A percentile compares a stretch with the other conserved stretches of the same genome.
Conservation (phyloP, 2,113 vertebrate genomes). For the Sterna hirundo region DNA sequence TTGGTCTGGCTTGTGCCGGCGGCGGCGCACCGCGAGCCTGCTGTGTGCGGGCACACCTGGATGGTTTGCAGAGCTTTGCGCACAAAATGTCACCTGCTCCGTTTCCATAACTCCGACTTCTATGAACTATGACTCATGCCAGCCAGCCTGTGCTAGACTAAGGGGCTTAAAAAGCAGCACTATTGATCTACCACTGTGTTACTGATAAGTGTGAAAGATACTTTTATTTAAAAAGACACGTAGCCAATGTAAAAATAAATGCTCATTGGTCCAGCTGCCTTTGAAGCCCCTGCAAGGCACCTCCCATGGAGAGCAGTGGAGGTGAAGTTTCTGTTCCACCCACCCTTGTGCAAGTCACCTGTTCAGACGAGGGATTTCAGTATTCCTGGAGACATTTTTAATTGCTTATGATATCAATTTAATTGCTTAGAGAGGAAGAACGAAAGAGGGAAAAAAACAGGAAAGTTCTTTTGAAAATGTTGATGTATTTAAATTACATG, state of each 20-base stretch:
- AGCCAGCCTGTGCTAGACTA: neutral
- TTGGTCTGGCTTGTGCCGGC: neutral
- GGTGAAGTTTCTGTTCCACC: neutral
- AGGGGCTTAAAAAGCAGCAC: neutral
- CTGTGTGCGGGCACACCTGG: neutral
- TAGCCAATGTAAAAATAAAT: conserved; percentile 45
- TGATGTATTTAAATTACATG: neutral
- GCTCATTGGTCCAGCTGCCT: neutral
- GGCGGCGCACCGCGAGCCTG: neutral
- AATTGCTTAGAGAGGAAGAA: neutral
- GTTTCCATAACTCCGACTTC: neutral
- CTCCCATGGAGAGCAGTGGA: neutral
- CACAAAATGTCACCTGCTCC: neutral
- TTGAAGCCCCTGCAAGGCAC: conserved; percentile 33
- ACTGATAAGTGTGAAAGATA: conserved; percentile 36
- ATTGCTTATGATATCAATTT: neutral
- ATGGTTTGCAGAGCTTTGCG: neutral
- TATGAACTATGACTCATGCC: conserved; percentile 8
- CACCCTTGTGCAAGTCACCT: neutral
- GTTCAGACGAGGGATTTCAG: neutral
- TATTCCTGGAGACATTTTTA: neutral
- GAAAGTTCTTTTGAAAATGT: neutral
- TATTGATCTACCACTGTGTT: neutral
- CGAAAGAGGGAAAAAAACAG: neutral
- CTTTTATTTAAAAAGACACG: neutral